These are phyloP conservation scores for Enoplosus armatus DNA, from an alignment of 2,797 vertebrate genomes.

Conservation along the genomic window DNA sequence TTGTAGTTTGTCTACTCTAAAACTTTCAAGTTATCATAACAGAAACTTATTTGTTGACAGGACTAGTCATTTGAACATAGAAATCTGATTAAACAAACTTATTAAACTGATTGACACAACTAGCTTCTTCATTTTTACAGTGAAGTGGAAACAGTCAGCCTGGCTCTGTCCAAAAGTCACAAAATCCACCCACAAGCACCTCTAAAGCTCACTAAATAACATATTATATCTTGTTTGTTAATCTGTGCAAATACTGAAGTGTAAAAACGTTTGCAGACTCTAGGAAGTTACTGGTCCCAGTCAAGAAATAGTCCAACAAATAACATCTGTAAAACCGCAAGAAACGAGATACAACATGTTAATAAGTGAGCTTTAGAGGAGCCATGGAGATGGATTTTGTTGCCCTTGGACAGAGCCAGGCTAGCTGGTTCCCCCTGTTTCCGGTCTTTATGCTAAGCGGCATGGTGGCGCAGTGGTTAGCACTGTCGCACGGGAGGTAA, in stretches of 20 bases:
- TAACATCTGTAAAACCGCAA: no score
- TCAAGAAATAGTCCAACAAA: no score
- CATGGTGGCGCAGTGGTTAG: no score
- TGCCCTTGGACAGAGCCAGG: neutral
- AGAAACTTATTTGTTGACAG: neutral
- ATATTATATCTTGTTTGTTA: neutral
- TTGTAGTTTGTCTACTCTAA: neutral
- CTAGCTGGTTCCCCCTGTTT: neutral
- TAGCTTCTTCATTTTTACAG: neutral
- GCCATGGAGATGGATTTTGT: neutral
- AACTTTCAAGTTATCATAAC: neutral
- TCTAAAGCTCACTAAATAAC: neutral
- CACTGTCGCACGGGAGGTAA: no score
- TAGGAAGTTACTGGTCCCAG: neutral
- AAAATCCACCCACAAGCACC: neutral
- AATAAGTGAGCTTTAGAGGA: neutral
- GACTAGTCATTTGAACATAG: neutral
- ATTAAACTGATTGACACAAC: neutral
- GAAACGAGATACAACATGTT: neutral
- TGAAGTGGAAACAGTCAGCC: neutral
- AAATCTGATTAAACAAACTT: neutral
- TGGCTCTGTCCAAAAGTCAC: neutral
- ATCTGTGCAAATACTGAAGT: no score
- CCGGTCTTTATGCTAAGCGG: neutral
- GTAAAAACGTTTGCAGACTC: neutral